Base-by-base conservation (phyloP, 2,113 vertebrate genomes). In the Dicentrarchus labrax region DNA sequence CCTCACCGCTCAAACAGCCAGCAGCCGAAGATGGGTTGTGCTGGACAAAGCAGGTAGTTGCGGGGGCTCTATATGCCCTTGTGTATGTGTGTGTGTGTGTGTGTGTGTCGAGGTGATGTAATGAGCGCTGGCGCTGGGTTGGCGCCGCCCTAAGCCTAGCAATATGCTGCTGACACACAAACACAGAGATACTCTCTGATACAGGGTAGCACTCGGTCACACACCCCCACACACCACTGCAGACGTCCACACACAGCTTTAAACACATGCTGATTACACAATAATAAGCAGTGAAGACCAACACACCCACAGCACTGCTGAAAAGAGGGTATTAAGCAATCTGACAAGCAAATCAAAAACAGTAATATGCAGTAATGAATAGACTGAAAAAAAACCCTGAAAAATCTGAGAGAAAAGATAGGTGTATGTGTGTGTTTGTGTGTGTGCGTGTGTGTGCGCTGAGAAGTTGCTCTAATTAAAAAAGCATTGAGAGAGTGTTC, bases 401-500 rank as follows among this genome's bases (percentile, higher is more conserved):
- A 70, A 73, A 82, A 79, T 59, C 39, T 24, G 56, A 65, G 57
- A 19, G 54, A 3, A 71, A 21, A 64, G 11, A 67, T 38, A 50
- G 69, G 54, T 47, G 45, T 47, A 13, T 47, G 13, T 47, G 3
- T 45, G 0, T 45, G 38, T 62, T 41, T 87, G 78, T 59, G 72
- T 72, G 39, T 72, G 38, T 59, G 57, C 60, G 68, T 69, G 62
- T 56, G 69, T 72, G 68, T 72, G 64, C 50, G 65, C 51, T 64
- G 74, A 80, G 81, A 76, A 56, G 87, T 85, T n/a, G 54, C 76
- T 87, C 82, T 91, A 90, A 93, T 93, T 92, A 88, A 91, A 94
- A 92, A 94, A 86, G 73, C 78, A 89, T 88, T 93, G 88, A 90
- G 89, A 86, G 87, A 85, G 78, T 87, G 82, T 89, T 88, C 83